Base-by-base conservation (phyloP, 2,113 vertebrate species). In the Bucco capensis region DNA sequence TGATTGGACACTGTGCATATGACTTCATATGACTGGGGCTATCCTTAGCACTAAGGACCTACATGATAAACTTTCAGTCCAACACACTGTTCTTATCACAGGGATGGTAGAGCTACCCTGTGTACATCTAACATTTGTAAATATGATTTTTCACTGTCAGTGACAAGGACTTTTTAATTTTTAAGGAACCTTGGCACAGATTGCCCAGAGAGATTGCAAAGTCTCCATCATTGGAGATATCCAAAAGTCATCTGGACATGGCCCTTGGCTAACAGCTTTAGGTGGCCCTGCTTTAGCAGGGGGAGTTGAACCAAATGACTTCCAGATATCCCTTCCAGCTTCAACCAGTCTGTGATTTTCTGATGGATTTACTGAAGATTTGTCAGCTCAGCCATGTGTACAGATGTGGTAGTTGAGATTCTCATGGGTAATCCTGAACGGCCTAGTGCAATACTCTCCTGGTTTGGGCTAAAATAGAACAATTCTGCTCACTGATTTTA, bases 61-160 rank as follows among this genome's bases (percentile, higher is more conserved):
- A 19, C 31, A 3, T 9, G 47, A 18, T 15, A 15, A 10, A 19
- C 0, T 1, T 12, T 44, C 60, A 16, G 1, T 15, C 21, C 28
- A 19, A 18, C 49, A 7, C 25, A 19, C 15, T 44, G 54, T 13
- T 18, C 38, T 7, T 19, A 46, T 67, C 42, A 27, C 3, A 3
- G 9, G 15, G 60, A 8, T 10, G 10, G 47, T 23, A 58, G 58
- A 50, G 46, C 46, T 46, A 42, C 15, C 17, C 13, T 18, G 22
- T 17, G 19, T 46, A 40, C 40, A 24, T 24, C n/a, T 47, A 35
- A 3, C 3, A 1, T 3, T 47, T 75, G 50, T 35, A 57, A 33
- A 12, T 28, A 18, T 1, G 12, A 2, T 15, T 49, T 67, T 44
- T 44, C 70, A 40, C 54, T 77, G 44, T 21, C 31, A 6, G 3